A percentile compares a stretch with the other conserved stretches of the same genome.
Evolutionary conservation across 2,797 vertebrate genomes (phyloP).

Genomic region (Sarcoramphus papa): DNA sequence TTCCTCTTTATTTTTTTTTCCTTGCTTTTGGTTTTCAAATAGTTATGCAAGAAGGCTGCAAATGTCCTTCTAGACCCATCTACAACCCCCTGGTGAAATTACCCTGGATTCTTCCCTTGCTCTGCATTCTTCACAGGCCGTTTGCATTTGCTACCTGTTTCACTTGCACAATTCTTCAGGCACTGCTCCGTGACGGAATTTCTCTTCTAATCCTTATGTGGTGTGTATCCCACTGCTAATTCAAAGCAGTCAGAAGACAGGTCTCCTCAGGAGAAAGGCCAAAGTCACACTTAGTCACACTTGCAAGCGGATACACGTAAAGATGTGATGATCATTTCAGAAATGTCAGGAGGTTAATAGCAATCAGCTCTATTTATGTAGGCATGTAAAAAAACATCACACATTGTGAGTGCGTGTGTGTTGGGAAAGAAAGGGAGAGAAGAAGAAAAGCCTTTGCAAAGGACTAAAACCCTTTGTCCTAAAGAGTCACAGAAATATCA

Average conservation of each 20-base stretch:
- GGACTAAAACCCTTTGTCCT: not conserved
- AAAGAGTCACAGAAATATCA: not conserved
- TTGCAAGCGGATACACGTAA: not conserved
- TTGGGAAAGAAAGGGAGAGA: not conserved
- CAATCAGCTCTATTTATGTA: not conserved
- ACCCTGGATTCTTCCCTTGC: not conserved
- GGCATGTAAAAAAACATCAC: not conserved
- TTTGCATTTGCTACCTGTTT: not conserved
- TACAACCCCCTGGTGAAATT: not conserved
- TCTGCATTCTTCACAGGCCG: not conserved
- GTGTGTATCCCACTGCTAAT: not conserved
- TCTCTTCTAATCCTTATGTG: not conserved
- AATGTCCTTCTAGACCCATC: not conserved
- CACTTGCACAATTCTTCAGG: not conserved
- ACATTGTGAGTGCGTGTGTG: accelerated
- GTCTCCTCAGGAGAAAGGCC: not conserved
- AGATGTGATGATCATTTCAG: not conserved
- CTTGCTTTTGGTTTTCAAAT: not conserved
- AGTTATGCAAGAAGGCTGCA: not conserved
- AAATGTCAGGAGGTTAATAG: not conserved
- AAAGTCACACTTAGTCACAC: not conserved
- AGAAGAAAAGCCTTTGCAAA: not conserved
- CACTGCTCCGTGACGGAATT: not conserved
- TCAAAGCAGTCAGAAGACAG: not conserved
- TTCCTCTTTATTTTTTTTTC: not conserved